Conservation (phyloP, 2,797 vertebrate genomes). For the Sparus aurata region DNA sequence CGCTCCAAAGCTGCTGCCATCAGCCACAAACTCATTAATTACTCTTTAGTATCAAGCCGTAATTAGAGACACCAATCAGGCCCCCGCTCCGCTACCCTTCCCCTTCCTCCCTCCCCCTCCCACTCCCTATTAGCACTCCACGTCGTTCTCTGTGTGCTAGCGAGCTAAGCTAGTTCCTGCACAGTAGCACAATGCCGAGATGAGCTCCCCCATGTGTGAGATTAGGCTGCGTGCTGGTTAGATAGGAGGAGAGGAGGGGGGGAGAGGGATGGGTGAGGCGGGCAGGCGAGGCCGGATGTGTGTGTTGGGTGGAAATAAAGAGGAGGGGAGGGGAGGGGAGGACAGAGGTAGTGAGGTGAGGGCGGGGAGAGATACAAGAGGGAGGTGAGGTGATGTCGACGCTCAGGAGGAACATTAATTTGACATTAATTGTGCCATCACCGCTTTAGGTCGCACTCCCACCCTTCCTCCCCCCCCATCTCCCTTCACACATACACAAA, state of each 20-base stretch:
- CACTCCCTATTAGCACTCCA: slow-evolving; percentile 75
- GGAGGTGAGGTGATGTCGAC: slow-evolving; percentile 64
- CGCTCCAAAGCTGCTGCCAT: slow-evolving; percentile 82
- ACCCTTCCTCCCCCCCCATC: neutral
- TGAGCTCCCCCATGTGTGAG: slow-evolving; percentile 76
- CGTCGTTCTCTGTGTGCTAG: slow-evolving; percentile 52
- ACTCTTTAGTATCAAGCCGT: slow-evolving; percentile 87
- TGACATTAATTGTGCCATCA: slow-evolving; percentile 83
- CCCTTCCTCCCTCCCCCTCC: slow-evolving; percentile 10
- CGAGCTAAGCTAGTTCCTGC: slow-evolving; percentile 66
- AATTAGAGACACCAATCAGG: slow-evolving; percentile 87
- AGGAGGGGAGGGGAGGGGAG: slow-evolving; percentile 38
- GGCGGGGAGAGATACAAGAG: slow-evolving; percentile 53
- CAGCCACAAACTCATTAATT: slow-evolving; percentile 86
- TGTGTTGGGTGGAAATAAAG: slow-evolving; percentile 62
- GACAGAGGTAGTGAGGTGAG: slow-evolving; percentile 51
- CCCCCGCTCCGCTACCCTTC: slow-evolving; percentile 57
- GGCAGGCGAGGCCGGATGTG: slow-evolving; percentile 15
- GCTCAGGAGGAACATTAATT: slow-evolving; percentile 78
- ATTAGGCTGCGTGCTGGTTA: slow-evolving; percentile 71
- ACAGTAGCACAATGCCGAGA: slow-evolving; percentile 48
- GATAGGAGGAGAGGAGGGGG: slow-evolving; percentile 31
- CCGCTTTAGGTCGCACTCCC: slow-evolving; percentile 54
- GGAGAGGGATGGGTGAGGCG: slow-evolving; percentile 26
- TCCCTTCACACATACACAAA: neutral